A percentile compares a stretch with the other conserved stretches of the same genome.
These are phyloP conservation scores for Himalopsyche tibetana DNA, from an alignment of 2,888 invertebrate species.

Conservation along the genomic window DNA sequence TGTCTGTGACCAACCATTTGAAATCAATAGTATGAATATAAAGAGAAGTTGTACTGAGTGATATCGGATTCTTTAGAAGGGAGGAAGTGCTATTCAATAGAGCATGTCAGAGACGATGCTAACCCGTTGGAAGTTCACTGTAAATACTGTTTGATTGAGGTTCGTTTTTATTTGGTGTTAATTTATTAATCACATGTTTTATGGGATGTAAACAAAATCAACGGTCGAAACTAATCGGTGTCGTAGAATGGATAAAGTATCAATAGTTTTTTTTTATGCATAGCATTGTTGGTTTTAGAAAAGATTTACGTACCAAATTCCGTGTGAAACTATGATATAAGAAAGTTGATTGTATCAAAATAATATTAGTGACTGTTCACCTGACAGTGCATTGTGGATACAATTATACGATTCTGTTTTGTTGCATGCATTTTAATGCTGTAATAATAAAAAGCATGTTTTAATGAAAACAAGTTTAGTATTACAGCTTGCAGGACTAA, in stretches of 20 bases:
- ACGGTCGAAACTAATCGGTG: background rate
- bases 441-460: no score
- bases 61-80: constrained; percentile 46
- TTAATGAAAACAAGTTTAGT: no score
- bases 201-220: background rate
- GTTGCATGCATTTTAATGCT: no score
- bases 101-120: constrained; percentile 60
- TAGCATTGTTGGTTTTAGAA: no score
- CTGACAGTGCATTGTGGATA: no score
- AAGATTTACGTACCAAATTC: no score
- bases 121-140: background rate
- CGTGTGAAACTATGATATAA: no score
- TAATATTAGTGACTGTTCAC: no score
- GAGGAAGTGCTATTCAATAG: constrained; percentile 55
- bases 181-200: constrained; percentile 32
- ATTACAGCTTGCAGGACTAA: no score
- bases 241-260: background rate
- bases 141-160: background rate
- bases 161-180: background rate
- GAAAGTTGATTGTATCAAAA: no score
- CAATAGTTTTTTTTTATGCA: no score
- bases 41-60: constrained; percentile 32
- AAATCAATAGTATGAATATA: background rate
- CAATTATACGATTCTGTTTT: no score
- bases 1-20: constrained; percentile 45